phyloP scores from a whole-genome alignment of 2,113 vertebrate genomes.

The Baryphthengus martii region DNA sequence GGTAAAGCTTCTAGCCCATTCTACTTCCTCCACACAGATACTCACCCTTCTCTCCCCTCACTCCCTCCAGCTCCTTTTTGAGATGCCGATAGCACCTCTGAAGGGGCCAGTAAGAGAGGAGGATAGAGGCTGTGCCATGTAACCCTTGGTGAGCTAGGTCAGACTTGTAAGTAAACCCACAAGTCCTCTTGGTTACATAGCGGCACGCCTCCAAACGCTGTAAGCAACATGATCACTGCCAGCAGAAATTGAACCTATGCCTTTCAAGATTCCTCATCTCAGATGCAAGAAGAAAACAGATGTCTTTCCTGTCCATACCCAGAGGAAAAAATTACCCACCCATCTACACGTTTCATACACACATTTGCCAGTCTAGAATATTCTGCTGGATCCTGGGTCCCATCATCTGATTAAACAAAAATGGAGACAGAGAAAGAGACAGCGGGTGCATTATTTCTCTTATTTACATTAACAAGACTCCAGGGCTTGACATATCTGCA shows the following conservation, averaged over 20 bases:
- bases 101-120: background rate
- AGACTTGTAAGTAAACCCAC: background rate
- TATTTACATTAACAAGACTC: background rate
- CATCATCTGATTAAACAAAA: background rate
- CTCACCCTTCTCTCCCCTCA: background rate
- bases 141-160: background rate
- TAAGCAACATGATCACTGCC: rapidly evolving
- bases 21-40: background rate
- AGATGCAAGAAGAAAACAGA: background rate
- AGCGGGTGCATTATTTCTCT: background rate
- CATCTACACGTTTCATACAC: background rate
- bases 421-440: background rate
- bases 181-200: background rate
- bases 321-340: background rate
- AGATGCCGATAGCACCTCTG: background rate
- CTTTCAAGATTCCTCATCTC: background rate
- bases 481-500: background rate
- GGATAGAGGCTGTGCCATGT: background rate
- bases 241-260: rapidly evolving
- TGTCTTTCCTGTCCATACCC: background rate
- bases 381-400: background rate
- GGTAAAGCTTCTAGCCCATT: background rate
- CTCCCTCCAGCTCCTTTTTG: background rate
- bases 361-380: background rate
- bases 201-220: background rate